A percentile compares a stretch with the other conserved stretches of the same genome.
These are phyloP conservation scores for Kuschelorhynchus macadamiae DNA, from an alignment of 2,888 invertebrate genomes.

Conservation along the genomic window DNA sequence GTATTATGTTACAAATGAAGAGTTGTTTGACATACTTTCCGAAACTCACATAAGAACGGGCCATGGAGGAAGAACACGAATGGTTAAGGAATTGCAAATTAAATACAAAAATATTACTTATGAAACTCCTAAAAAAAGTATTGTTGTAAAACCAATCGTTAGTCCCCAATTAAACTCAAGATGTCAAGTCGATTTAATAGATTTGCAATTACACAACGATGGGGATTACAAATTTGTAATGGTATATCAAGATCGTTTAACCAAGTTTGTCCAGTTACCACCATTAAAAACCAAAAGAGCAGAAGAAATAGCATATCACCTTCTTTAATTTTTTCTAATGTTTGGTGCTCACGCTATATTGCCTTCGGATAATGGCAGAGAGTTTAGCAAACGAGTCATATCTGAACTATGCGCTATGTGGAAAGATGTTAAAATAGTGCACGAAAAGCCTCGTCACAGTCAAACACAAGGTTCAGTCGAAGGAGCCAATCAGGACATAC, in stretches of 20 bases:
- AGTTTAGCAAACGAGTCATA: slow-evolving; percentile 56
- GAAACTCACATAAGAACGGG: slow-evolving; percentile 57
- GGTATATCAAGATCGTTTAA: slow-evolving; percentile 41
- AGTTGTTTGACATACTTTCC: slow-evolving; percentile 55
- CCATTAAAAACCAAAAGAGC: slow-evolving; percentile 54
- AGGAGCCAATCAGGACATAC: slow-evolving; percentile 58
- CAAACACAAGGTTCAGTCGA: slow-evolving; percentile 43
- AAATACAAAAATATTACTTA: slow-evolving; percentile 59
- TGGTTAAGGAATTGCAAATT: slow-evolving; percentile 58
- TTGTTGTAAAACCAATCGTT: slow-evolving; percentile 40
- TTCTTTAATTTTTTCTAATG: slow-evolving; percentile 56
- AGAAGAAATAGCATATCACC: slow-evolving; percentile 55
- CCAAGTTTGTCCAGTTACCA: slow-evolving; percentile 42
- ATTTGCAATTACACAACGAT: slow-evolving; percentile 56
- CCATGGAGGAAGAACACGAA: slow-evolving; percentile 58
- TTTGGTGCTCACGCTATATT: slow-evolving; percentile 59
- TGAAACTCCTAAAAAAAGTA: slow-evolving; percentile 53
- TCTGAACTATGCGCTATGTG: slow-evolving; percentile 34
- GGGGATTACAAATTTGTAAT: slow-evolving; percentile 52
- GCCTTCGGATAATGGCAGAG: slow-evolving; percentile 59
- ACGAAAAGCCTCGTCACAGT: not conserved
- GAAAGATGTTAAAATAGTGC: slow-evolving; percentile 11
- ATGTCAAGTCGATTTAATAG: slow-evolving; percentile 62
- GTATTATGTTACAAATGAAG: slow-evolving; percentile 56
- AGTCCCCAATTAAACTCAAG: slow-evolving; percentile 56